A percentile compares a stretch with the other conserved stretches of the same genome.
Conservation (phyloP, 2,888 invertebrate species). For the Lumbricus terrestris region DNA sequence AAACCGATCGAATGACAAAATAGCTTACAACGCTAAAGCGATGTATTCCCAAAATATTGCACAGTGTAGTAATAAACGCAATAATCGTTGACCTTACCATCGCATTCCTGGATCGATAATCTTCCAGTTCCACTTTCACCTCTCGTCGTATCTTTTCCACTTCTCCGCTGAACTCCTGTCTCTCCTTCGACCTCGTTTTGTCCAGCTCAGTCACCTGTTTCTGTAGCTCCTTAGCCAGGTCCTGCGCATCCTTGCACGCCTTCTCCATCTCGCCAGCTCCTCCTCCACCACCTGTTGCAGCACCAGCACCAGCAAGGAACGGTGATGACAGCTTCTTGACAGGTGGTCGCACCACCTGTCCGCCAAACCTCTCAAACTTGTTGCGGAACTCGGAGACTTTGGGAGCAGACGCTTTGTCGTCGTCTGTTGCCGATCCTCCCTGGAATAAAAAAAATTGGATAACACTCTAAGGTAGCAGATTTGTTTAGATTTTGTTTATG, state of each 20-base stretch:
- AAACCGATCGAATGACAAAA: too few relatives aligned
- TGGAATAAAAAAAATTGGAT: neutral
- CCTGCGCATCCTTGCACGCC: constrained; percentile 25
- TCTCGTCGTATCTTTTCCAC: constrained; percentile 15
- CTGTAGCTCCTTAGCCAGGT: constrained; percentile 28
- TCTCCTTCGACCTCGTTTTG: constrained; percentile 24
- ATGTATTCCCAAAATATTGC: too few relatives aligned
- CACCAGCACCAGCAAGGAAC: neutral
- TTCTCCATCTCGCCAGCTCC: constrained; percentile 23
- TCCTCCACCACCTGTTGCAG: neutral
- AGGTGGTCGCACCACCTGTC: neutral
- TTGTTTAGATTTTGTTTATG: neutral
- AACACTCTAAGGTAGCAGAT: neutral
- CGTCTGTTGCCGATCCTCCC: neutral
- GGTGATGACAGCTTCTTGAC: neutral
- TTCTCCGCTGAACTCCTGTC: constrained; percentile 24
- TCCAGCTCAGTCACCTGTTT: constrained; percentile 27
- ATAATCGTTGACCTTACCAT: neutral
- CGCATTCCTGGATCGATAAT: neutral
- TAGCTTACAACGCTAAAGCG: too few relatives aligned
- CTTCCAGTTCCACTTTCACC: constrained; percentile 11
- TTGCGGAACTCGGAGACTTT: constrained; percentile 31
- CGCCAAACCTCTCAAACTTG: constrained; percentile 29
- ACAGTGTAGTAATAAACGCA: too few relatives aligned
- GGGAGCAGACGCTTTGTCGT: constrained; percentile 21